Percentiles rank a stretch among this genome's conserved stretches.
Conservation (phyloP, 1,140 invertebrate genomes). For the Drosophila dunni region DNA sequence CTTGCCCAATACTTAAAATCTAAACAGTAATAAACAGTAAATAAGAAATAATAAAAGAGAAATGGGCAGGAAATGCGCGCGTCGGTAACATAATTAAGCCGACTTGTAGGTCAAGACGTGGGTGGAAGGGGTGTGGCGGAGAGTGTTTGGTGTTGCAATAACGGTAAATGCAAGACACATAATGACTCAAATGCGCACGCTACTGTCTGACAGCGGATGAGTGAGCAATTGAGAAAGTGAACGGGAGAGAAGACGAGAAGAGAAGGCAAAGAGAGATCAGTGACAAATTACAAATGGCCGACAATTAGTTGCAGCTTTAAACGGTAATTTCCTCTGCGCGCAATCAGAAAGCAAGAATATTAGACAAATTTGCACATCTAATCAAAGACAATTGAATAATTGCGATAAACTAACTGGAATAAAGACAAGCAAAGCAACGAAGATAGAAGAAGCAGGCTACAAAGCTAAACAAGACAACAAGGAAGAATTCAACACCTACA, state of each 20-base stretch:
- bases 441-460: constrained; percentile 1
- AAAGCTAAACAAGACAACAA: constrained; percentile 1
- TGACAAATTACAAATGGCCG: constrained; percentile 55
- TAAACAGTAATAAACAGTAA: constrained; percentile 77
- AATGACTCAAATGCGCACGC: constrained; percentile 34
- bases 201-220: constrained; percentile 27
- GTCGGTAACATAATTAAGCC: constrained; percentile 49
- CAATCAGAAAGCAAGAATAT: constrained; percentile 53
- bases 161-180: constrained; percentile 38
- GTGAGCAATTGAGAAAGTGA: constrained; percentile 40
- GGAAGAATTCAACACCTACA: constrained; percentile 41
- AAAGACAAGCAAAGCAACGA: constrained; percentile 1
- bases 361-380: constrained; percentile 81
- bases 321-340: constrained; percentile 57
- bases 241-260: not conserved
- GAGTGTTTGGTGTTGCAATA: constrained; percentile 31
- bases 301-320: constrained; percentile 65
- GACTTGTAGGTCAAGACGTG: constrained; percentile 75
- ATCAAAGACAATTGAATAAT: constrained; percentile 78
- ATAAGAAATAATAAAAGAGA: constrained; percentile 55
- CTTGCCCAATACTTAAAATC: constrained; percentile 42
- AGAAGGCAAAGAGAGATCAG: not conserved
- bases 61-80: constrained; percentile 57
- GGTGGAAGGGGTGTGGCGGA: constrained; percentile 9
- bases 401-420: constrained; percentile 57